Percentiles rank a stretch among this genome's conserved stretches.
These are phyloP conservation scores for Drosophila varians DNA, from an alignment of 1,140 invertebrate genomes.

Conservation along the genomic window DNA sequence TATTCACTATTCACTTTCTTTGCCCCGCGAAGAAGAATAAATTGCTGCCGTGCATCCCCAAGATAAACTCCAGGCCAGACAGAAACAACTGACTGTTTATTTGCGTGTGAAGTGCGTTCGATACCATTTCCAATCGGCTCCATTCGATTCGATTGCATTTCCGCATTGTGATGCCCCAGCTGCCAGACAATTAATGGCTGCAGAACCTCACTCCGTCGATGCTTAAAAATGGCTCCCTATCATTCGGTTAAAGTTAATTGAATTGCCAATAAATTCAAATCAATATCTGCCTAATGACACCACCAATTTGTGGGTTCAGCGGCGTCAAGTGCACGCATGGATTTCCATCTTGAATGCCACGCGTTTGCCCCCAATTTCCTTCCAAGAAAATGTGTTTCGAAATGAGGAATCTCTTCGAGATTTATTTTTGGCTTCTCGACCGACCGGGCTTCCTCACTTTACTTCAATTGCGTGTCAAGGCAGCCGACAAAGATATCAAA, in stretches of 20 bases:
- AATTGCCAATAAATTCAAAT: slow-evolving; percentile 63
- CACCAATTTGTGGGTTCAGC: slow-evolving; percentile 47
- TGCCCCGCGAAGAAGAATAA: slow-evolving; percentile 22
- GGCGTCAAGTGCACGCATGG: slow-evolving; percentile 36
- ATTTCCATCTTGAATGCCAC: slow-evolving; percentile 24
- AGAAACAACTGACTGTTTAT: slow-evolving; percentile 32
- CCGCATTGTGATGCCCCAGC: slow-evolving; percentile 59
- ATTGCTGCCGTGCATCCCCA: slow-evolving; percentile 44
- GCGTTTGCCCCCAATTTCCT: slow-evolving; percentile 49
- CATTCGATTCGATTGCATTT: slow-evolving; percentile 60
- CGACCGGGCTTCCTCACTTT: not conserved
- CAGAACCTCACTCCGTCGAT: slow-evolving; percentile 8
- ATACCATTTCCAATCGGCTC: slow-evolving; percentile 61
- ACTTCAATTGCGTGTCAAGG: slow-evolving; percentile 45
- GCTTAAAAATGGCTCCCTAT: slow-evolving; percentile 9
- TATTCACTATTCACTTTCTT: slow-evolving; percentile 25
- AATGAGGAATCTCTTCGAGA: slow-evolving; percentile 37
- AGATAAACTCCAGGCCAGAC: slow-evolving; percentile 36
- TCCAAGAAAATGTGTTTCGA: slow-evolving; percentile 22
- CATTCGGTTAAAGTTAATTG: slow-evolving; percentile 46
- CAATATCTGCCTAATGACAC: slow-evolving; percentile 53
- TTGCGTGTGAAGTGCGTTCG: slow-evolving; percentile 75
- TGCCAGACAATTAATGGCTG: slow-evolving; percentile 38
- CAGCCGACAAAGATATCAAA: slow-evolving; percentile 41
- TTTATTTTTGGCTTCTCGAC: slow-evolving; percentile 27